phyloP scores from a whole-genome alignment of 2,888 invertebrate genomes.

The Abrostola tripartita region DNA sequence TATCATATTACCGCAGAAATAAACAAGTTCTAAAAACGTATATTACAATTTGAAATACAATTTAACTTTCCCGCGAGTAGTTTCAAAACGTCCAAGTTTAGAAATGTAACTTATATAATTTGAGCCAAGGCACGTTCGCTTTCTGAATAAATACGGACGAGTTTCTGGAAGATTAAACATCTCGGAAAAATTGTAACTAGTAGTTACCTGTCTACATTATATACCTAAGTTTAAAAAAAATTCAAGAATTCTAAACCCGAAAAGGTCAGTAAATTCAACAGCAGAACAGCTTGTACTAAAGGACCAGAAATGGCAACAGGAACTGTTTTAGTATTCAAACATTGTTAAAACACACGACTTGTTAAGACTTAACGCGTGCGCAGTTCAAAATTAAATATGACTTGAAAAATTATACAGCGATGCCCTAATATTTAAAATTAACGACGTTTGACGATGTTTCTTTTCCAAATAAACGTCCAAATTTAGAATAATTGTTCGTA shows the following conservation, averaged over 20 bases:
- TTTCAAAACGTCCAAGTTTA: conserved; percentile 10
- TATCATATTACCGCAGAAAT: not conserved
- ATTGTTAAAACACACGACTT: too few species aligned
- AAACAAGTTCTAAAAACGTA: conserved; percentile 14
- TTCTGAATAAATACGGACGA: not conserved
- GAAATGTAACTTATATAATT: conserved; percentile 13
- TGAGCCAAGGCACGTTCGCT: conserved; percentile 35
- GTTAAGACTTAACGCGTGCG: too few species aligned
- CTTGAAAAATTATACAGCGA: too few species aligned
- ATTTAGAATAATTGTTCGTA: not conserved
- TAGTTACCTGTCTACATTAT: not conserved
- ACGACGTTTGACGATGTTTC: too few species aligned
- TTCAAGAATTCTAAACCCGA: too few species aligned
- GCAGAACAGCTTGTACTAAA: too few species aligned
- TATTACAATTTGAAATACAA: conserved; percentile 33
- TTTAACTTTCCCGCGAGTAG: conserved; percentile 30
- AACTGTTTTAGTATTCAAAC: too few species aligned
- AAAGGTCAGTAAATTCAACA: too few species aligned
- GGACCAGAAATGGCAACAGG: too few species aligned
- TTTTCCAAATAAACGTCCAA: not conserved
- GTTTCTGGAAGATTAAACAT: conserved; percentile 4
- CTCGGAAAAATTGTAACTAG: not conserved
- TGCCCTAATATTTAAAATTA: too few species aligned
- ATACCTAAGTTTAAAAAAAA: too few species aligned
- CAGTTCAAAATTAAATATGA: too few species aligned